Conservation (phyloP, 2,797 vertebrate genomes). For the Halcyon smyrnensis region DNA sequence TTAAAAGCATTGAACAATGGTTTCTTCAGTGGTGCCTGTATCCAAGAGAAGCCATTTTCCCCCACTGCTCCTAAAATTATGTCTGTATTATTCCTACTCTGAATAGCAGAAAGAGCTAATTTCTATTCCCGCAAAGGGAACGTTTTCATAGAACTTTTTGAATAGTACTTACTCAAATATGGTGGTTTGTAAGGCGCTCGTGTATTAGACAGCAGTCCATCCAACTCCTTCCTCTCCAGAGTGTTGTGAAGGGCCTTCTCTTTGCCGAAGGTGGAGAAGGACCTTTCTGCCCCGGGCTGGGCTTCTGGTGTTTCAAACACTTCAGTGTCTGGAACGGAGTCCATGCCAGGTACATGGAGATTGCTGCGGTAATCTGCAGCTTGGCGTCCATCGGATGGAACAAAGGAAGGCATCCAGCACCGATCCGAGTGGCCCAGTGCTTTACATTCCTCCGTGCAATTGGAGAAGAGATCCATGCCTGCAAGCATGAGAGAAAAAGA, state of each 20-base stretch:
- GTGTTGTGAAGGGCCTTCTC: constrained; percentile 96
- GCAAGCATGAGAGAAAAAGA: constrained; percentile 62
- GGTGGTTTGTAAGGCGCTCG: constrained; percentile 93
- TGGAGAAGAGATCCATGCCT: constrained; percentile 98
- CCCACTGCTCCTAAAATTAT: not conserved
- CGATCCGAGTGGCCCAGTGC: constrained; percentile 98
- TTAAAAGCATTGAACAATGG: not conserved
- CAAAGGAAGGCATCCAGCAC: constrained; percentile 99
- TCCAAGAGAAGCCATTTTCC: not conserved
- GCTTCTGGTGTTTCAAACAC: constrained; percentile 91
- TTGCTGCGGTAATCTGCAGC: constrained; percentile 99
- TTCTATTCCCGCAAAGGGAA: constrained; percentile 48
- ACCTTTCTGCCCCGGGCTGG: constrained; percentile 89
- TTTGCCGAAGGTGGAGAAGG: constrained; percentile 99
- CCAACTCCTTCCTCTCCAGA: constrained; percentile 96
- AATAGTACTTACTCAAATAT: constrained; percentile 93
- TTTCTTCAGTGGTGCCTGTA: not conserved
- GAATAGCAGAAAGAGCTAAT: not conserved
- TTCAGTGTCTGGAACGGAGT: constrained; percentile 96
- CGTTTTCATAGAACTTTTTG: not conserved
- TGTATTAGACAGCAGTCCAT: constrained; percentile 92
- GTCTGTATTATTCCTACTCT: not conserved
- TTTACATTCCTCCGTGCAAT: constrained; percentile 99
- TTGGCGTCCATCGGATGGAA: constrained; percentile 93
- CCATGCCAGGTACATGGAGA: constrained; percentile 98